Base-by-base conservation (phyloP, 2,888 invertebrate genomes). In the Agrochola macilenta region DNA sequence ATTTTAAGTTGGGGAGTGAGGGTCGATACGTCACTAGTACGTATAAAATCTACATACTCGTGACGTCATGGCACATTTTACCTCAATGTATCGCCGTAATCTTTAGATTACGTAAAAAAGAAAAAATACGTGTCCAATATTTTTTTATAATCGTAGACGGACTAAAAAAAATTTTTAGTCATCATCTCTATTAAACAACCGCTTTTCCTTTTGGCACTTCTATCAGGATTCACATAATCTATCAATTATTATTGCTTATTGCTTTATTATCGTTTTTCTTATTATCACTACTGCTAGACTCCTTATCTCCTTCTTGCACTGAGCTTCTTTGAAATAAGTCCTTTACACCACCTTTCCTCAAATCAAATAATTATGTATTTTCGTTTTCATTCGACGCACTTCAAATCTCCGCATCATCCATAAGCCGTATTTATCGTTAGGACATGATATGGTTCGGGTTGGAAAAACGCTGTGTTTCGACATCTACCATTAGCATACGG, bases 401-500 rank as follows among this genome's bases (percentile, higher is more conserved):
- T 5, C 39, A 65, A 74, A 26, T 49, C 35, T 5, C 20, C 82
- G 79, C 26, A 71, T 71, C 2, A 39, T 9, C 43, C 39, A 57
- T 75, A 74, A 14, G 43, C 74, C 74, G 84, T 84, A 82, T 87
- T 87, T 87, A 88, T 89, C 81, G 85, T 81, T 69, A 83, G 74
- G 81, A 83, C 89, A 84, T 83, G 79, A 87, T 88, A 90, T 87
- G 88, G 87, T 88, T 87, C 74, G 87, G 85, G 81, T 82, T 78
- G 88, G 89, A 89, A 89, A 90, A 91, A 91, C 87, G 82, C 83
- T 75, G 81, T 84, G 81, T 85, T 84, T 84, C 87, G 83, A 84
- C 84, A 83, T 85, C 71, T 72, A 83, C 83, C 77, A 91, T 91
- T 91, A 91, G 89, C 91, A 90, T 92, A 90, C 79, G 82, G 86